Evolutionary conservation across 1,140 invertebrate species (phyloP), one percentile per base, ranked within the genome.

Genomic region (Streblospio benedicti): DNA sequence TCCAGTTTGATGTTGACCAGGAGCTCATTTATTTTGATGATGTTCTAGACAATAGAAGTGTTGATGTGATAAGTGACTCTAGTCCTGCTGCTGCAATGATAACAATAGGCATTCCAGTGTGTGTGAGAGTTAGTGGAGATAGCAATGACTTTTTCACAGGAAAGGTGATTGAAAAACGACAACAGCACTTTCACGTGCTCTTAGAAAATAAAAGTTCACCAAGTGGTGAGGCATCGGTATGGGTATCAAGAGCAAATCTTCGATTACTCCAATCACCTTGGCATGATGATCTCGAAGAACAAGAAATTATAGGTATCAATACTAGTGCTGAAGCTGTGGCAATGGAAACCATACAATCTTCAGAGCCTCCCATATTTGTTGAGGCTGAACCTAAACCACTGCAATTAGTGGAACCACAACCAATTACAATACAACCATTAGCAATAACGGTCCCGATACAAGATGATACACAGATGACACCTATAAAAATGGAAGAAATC

Each of bases 221-320:
- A 56, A 63, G 16, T 55, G 51, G n/a, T 58, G 57, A 67, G 16
- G 67, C 63, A 47, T 60, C 65, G 6, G 12, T 57, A 3, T 71
- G 85, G 63, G 86, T 92, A 51, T 87, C 87, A 67, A 81, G 93
- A 31, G 89, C 93, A 1, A 90, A 93, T 74, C 76, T 97, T 35
- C 82, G 93, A n/a, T 82, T 96, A 1, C 75, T 96, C 55, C 84
- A 88, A 70, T 91, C 93, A 14, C 93, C 93, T 0, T 97, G 93
- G 93, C 89, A 85, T 78, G 93, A 97, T 69, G 93, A 97, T 76
- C 77, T 96, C 44, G 89, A 91, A 69, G 87, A 88, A 74, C 76
- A 82, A 45, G 68, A 62, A 23, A 50, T 59, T 4, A 45, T 41
- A 4, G 59, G 53, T 52, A 57, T 67, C 30, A 62, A 50, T 4